phyloP scores from a whole-genome alignment of 2,797 vertebrate genomes.

The Chanos chanos region DNA sequence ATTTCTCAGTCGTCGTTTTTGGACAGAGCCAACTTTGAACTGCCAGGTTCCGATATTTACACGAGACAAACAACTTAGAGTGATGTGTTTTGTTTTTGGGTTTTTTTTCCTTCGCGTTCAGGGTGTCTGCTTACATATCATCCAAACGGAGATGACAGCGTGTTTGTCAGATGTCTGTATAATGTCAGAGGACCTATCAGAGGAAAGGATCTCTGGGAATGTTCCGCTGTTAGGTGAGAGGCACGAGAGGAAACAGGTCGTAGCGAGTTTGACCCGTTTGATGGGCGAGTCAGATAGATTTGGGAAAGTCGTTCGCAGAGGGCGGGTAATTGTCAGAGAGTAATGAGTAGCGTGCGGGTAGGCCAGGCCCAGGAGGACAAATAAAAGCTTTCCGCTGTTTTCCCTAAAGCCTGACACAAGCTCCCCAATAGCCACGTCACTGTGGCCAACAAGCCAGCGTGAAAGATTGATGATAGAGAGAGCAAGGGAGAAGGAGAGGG shows the following conservation, averaged over 20 bases:
- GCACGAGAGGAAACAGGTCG: slow-evolving; percentile 38
- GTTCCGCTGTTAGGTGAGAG: neutral
- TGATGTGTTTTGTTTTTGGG: no score
- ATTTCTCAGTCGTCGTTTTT: no score
- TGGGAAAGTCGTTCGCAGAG: slow-evolving; percentile 50
- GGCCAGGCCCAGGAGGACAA: slow-evolving; percentile 40
- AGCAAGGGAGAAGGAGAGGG: slow-evolving; percentile 3
- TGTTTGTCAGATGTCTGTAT: neutral
- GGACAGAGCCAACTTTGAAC: no score
- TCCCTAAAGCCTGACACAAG: slow-evolving; percentile 8
- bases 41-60: no score
- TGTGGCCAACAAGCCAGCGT: slow-evolving; percentile 54
- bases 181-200: neutral
- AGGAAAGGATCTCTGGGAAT: neutral
- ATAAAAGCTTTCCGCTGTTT: slow-evolving; percentile 25
- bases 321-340: slow-evolving; percentile 58
- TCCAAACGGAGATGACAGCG: neutral
- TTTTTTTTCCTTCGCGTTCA: no score
- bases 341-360: slow-evolving; percentile 58
- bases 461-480: slow-evolving; percentile 69
- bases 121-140: no score
- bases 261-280: no score
- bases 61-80: no score
- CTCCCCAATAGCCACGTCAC: slow-evolving; percentile 19
- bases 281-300: no score